phyloP scores from a whole-genome alignment of 2,113 vertebrate genomes.

The Numida meleagris region DNA sequence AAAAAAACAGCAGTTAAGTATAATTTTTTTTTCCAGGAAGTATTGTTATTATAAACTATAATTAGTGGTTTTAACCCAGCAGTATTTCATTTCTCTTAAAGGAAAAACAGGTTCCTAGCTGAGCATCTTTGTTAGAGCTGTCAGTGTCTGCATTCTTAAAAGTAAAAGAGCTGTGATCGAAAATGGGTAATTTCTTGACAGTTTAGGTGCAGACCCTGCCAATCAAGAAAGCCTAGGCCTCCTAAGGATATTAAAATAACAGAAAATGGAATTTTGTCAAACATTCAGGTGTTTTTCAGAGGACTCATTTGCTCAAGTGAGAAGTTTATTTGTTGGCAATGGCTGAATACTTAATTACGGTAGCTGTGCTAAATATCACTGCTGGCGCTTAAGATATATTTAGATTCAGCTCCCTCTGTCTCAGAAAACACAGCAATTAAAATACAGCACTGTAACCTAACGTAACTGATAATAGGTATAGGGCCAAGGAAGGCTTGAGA shows the following conservation, averaged over 20 bases:
- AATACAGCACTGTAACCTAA: slow-evolving; percentile 66
- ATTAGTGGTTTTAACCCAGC: slow-evolving; percentile 70
- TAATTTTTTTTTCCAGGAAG: slow-evolving; percentile 34
- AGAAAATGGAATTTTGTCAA: slow-evolving; percentile 57
- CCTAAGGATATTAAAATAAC: slow-evolving; percentile 57
- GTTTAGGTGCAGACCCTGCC: slow-evolving; percentile 27
- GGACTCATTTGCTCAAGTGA: slow-evolving; percentile 50
- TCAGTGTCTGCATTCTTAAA: slow-evolving; percentile 45
- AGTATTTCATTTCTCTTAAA: slow-evolving; percentile 50
- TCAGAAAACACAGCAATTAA: slow-evolving; percentile 75
- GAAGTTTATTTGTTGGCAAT: slow-evolving; percentile 56
- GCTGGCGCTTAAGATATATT: slow-evolving; percentile 70
- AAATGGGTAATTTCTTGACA: slow-evolving; percentile 62
- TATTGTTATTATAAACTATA: slow-evolving; percentile 72
- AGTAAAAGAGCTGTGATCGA: slow-evolving; percentile 44
- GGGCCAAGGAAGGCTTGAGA: slow-evolving; percentile 25
- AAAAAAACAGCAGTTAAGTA: slow-evolving; percentile 60
- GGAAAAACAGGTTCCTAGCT: slow-evolving; percentile 39
- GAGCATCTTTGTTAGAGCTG: slow-evolving; percentile 64
- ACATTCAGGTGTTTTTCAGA: slow-evolving; percentile 61
- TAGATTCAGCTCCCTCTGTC: slow-evolving; percentile 73
- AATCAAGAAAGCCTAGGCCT: slow-evolving; percentile 53
- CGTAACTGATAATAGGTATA: slow-evolving; percentile 51
- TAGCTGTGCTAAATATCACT: slow-evolving; percentile 72
- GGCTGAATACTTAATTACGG: slow-evolving; percentile 74